These are phyloP conservation scores for Acanthis flammea DNA, from an alignment of 2,797 vertebrate species.

Conservation along the genomic window DNA sequence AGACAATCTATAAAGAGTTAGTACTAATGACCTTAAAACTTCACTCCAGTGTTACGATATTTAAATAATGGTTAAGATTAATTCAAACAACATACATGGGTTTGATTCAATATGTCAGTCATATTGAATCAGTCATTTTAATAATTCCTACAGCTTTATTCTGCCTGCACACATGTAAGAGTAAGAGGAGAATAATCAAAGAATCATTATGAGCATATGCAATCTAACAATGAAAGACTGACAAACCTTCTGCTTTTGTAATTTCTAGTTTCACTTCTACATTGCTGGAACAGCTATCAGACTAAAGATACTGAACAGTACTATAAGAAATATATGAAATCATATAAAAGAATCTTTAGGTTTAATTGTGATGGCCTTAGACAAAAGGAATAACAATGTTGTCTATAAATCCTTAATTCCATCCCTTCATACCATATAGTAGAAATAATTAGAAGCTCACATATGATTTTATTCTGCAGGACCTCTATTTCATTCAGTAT, in stretches of 20 bases:
- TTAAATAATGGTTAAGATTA: neutral
- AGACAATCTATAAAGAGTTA: neutral
- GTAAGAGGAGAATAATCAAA: neutral
- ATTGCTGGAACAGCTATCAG: neutral
- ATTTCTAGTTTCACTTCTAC: neutral
- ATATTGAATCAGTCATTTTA: neutral
- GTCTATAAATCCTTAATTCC: neutral
- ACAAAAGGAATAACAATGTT: neutral
- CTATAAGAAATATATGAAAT: neutral
- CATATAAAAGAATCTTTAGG: neutral
- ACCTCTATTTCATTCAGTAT: neutral
- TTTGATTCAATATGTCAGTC: neutral
- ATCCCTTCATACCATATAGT: neutral
- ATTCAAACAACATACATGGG: neutral
- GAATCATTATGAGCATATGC: neutral
- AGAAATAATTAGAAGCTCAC: neutral
- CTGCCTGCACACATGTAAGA: neutral
- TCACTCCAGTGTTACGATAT: neutral
- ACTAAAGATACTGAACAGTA: neutral
- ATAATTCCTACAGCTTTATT: neutral
- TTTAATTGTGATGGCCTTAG: neutral
- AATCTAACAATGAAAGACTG: neutral
- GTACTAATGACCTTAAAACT: neutral
- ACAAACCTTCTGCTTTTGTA: neutral
- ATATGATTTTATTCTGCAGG: neutral